Percentiles rank a stretch among this genome's conserved stretches.
phyloP scores from a whole-genome alignment of 2,797 vertebrate species.

The Harpagifer antarcticus region DNA sequence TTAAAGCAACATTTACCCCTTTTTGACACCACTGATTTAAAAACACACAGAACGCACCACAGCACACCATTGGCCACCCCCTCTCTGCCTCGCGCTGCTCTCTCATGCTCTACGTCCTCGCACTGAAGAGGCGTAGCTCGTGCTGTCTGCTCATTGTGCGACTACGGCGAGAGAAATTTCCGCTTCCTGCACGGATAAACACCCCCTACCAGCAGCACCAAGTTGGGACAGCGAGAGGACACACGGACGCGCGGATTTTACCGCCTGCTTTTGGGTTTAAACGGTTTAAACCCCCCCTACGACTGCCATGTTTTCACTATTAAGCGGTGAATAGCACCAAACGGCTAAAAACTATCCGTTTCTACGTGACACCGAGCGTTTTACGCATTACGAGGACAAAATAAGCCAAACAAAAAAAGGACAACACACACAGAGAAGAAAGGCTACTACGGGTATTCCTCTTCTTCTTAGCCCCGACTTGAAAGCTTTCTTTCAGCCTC shows the following conservation, averaged over 20 bases:
- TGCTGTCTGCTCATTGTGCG: slow-evolving; percentile 56
- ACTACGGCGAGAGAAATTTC: slow-evolving; percentile 79
- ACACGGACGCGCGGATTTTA: neutral
- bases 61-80: slow-evolving; percentile 13
- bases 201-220: slow-evolving; percentile 23
- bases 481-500: slow-evolving; percentile 60
- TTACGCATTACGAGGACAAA: slow-evolving; percentile 7
- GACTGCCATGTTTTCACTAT: slow-evolving; percentile 45
- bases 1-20: too few relatives aligned
- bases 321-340: slow-evolving; percentile 33
- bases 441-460: slow-evolving; percentile 28
- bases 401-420: neutral
- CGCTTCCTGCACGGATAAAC: slow-evolving; percentile 82
- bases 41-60: slow-evolving; percentile 1
- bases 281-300: neutral
- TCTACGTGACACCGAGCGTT: slow-evolving; percentile 11
- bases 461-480: slow-evolving; percentile 24
- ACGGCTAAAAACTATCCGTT: slow-evolving; percentile 44
- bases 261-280: slow-evolving; percentile 31
- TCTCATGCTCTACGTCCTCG: slow-evolving; percentile 47
- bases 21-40: neutral
- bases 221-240: slow-evolving; percentile 5
- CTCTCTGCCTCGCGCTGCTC: slow-evolving; percentile 5
- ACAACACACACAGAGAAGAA: slow-evolving; percentile 7
- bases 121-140: slow-evolving; percentile 76